Conservation (phyloP, 1,140 invertebrate species). For the Drosophila obscura region DNA sequence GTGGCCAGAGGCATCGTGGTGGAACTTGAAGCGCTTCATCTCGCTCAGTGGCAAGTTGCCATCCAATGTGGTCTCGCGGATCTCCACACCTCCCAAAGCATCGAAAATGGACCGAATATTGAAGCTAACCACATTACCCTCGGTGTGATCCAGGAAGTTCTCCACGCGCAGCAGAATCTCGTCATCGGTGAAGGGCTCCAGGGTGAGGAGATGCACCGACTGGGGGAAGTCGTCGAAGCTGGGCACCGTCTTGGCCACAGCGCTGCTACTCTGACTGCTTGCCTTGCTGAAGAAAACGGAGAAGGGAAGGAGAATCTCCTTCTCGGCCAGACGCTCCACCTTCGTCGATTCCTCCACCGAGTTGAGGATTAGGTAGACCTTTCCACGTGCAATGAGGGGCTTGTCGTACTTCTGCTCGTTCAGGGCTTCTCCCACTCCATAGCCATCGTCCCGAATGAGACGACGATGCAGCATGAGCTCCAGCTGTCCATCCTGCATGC, state of each 20-base stretch:
- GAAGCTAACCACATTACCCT: constrained; percentile 86
- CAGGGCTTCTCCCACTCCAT: constrained; percentile 96
- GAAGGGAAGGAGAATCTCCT: constrained; percentile 68
- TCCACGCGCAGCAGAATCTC: constrained; percentile 92
- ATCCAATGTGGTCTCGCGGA: constrained; percentile 74
- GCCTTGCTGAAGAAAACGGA: constrained; percentile 77
- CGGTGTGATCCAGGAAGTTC: constrained; percentile 91
- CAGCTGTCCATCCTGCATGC: constrained; percentile 89
- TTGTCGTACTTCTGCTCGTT: constrained; percentile 92
- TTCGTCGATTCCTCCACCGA: constrained; percentile 69
- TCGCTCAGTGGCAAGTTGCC: constrained; percentile 64
- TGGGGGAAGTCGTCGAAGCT: constrained; percentile 84
- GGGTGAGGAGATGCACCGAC: constrained; percentile 93
- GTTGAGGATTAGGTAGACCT: constrained; percentile 87
- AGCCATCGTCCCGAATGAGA: constrained; percentile 93
- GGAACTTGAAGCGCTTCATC: constrained; percentile 69
- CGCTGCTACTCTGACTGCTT: constrained; percentile 76
- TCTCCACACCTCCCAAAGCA: constrained; percentile 41
- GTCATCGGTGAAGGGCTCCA: constrained; percentile 91
- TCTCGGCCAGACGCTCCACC: constrained; percentile 53
- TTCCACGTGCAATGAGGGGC: constrained; percentile 93
- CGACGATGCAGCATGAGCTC: constrained; percentile 95
- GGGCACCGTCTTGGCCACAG: constrained; percentile 36
- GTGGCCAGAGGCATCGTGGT: constrained; percentile 50
- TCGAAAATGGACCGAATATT: constrained; percentile 67